Percentiles rank a stretch among this genome's conserved stretches.
phyloP scores from a whole-genome alignment of 2,888 invertebrate species.

The Plutella xylostella region DNA sequence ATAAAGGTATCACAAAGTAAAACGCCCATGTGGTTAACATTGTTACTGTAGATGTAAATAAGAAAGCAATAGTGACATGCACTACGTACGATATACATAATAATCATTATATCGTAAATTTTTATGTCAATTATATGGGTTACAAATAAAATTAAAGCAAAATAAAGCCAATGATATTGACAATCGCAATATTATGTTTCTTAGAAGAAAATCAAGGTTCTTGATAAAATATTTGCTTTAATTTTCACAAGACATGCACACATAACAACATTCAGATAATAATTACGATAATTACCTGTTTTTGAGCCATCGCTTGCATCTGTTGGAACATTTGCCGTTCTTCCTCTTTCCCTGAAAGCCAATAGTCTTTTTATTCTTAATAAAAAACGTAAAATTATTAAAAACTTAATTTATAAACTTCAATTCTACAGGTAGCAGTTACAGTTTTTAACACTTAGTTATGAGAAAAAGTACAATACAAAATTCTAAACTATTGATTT shows the following conservation, averaged over 20 bases:
- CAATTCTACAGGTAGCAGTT: too few species aligned
- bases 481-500: too few species aligned
- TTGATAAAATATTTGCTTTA: background rate
- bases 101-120: too few species aligned
- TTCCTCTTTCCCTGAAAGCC: conserved; percentile 92
- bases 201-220: background rate
- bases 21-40: conserved; percentile 59
- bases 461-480: too few species aligned
- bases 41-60: conserved; percentile 33
- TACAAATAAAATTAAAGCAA: conserved; percentile 27
- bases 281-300: conserved; percentile 80
- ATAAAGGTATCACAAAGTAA: conserved; percentile 70
- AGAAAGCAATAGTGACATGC: conserved; percentile 60
- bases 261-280: too few species aligned
- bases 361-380: too few species aligned
- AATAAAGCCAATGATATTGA: conserved; percentile 28
- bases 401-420: too few species aligned
- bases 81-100: too few species aligned
- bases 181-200: background rate
- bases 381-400: background rate
- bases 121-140: too few species aligned
- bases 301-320: conserved; percentile 96
- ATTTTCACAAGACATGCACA: background rate
- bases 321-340: conserved; percentile 97
- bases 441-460: too few species aligned